Conservation (phyloP, 2,797 vertebrate species). For the Ciconia nigra region DNA sequence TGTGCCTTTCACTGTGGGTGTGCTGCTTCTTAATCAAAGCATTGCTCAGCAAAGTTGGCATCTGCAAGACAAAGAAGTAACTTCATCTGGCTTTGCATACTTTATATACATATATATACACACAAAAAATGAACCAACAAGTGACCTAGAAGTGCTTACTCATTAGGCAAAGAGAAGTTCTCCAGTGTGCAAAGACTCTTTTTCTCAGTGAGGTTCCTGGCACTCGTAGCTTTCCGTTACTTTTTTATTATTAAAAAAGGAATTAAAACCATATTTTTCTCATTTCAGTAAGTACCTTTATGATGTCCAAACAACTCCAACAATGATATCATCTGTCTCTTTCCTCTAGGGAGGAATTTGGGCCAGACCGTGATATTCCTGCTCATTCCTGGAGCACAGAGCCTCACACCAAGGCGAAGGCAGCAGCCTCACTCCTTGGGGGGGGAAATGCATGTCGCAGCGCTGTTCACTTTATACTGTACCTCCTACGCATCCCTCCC, state of each 20-base stretch:
- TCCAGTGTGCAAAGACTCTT: neutral
- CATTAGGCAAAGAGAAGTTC: neutral
- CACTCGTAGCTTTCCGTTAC: neutral
- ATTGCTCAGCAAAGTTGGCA: neutral
- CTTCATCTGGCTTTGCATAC: neutral
- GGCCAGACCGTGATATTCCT: neutral
- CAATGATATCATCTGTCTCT: slow-evolving; percentile 7
- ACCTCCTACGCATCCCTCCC: neutral
- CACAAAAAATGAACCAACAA: neutral
- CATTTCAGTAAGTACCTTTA: neutral
- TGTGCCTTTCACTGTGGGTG: neutral
- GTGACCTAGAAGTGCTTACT: neutral
- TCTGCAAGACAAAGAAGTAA: neutral
- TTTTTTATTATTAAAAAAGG: neutral
- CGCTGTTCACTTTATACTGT: neutral
- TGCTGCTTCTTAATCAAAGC: neutral
- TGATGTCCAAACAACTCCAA: neutral
- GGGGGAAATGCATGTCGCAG: neutral
- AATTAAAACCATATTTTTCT: slow-evolving; percentile 18
- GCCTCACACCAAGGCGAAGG: neutral
- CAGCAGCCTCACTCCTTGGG: neutral
- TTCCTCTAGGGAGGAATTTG: neutral
- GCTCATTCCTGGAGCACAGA: neutral
- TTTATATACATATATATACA: no score
- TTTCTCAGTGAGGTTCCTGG: neutral